A percentile compares a stretch with the other conserved stretches of the same genome.
Evolutionary conservation across 2,888 invertebrate genomes (phyloP).

Genomic region (Octodonta nipae): DNA sequence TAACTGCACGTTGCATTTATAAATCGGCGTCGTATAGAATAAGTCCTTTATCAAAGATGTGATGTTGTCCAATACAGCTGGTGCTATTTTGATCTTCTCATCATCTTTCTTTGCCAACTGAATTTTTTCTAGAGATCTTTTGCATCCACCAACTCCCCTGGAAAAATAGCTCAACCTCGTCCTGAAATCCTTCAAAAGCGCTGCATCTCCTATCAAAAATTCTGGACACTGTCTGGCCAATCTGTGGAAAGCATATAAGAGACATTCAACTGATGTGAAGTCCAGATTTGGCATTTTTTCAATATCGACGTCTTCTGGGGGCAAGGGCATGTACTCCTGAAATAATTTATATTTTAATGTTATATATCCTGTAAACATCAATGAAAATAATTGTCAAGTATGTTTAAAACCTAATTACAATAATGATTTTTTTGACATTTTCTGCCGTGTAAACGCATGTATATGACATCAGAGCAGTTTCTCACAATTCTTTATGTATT

Average conservation of each 20-base stretch:
- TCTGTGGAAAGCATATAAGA: slow-evolving; percentile 64
- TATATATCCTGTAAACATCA: too few species aligned
- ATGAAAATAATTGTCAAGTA: too few species aligned
- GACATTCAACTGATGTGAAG: slow-evolving; percentile 86
- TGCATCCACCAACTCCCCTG: slow-evolving; percentile 63
- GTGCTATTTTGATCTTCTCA: slow-evolving; percentile 69
- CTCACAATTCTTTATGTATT: too few species aligned
- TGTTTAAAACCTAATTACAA: too few species aligned
- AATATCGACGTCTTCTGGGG: slow-evolving; percentile 55
- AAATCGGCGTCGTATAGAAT: slow-evolving; percentile 86
- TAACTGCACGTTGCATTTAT: slow-evolving; percentile 67
- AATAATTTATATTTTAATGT: slow-evolving; percentile 16
- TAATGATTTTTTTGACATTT: too few species aligned
- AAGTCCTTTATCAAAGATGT: slow-evolving; percentile 84
- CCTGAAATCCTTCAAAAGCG: slow-evolving; percentile 70
- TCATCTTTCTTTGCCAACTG: slow-evolving; percentile 28
- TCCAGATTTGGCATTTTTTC: slow-evolving; percentile 68
- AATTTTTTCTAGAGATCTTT: neutral
- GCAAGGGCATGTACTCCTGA: slow-evolving; percentile 78
- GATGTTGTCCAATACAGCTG: slow-evolving; percentile 85
- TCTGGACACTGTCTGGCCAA: slow-evolving; percentile 68
- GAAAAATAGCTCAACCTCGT: slow-evolving; percentile 83
- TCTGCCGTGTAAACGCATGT: too few species aligned
- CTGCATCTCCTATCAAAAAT: slow-evolving; percentile 58
- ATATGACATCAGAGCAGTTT: too few species aligned